Conservation (phyloP, 2,888 invertebrate species). For the Xestia sexstrigata region DNA sequence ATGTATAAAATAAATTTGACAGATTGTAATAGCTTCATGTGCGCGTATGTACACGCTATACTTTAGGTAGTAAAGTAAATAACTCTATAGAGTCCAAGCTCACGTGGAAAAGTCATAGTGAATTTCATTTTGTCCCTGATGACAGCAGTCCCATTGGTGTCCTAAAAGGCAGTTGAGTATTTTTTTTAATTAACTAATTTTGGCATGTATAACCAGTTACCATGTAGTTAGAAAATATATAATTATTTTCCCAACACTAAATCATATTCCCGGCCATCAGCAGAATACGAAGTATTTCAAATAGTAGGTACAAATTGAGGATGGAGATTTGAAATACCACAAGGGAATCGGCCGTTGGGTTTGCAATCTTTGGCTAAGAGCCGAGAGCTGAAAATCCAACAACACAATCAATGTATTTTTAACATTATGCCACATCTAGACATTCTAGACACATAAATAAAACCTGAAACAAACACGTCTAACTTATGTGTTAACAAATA, state of each 20-base stretch:
- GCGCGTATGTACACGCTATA: no score
- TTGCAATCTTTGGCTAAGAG: neutral
- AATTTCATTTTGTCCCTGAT: neutral
- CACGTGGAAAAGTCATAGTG: neutral
- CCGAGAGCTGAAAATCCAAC: neutral
- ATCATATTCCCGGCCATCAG: neutral
- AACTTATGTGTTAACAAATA: neutral
- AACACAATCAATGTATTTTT: neutral
- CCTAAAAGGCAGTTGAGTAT: neutral
- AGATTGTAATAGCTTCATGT: no score
- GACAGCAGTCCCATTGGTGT: neutral
- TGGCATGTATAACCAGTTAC: neutral
- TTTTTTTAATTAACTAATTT: neutral
- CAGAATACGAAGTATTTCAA: neutral
- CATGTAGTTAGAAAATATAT: neutral
- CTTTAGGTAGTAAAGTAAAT: neutral
- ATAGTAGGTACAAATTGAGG: neutral
- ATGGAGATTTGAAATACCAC: neutral
- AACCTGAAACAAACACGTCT: neutral
- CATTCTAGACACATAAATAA: constrained; percentile 12
- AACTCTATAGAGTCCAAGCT: neutral
- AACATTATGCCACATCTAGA: neutral
- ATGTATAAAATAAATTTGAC: no score
- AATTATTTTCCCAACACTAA: neutral
- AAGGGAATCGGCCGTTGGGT: neutral